A percentile compares a stretch with the other conserved stretches of the same genome.
phyloP scores from a whole-genome alignment of 2,797 vertebrate species.

The Gouania willdenowi region DNA sequence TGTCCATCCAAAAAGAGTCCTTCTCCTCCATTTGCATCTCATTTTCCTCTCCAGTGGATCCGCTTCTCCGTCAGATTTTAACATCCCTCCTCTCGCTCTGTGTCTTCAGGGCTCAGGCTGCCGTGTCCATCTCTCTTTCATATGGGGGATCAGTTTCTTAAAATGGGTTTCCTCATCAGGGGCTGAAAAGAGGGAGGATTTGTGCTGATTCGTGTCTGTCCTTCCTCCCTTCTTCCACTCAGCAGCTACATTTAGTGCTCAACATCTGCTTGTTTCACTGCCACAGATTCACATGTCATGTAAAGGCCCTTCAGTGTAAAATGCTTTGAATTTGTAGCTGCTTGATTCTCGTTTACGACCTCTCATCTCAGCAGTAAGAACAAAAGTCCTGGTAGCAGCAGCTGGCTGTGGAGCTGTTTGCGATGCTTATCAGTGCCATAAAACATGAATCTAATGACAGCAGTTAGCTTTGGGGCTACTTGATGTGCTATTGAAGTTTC shows the following conservation, averaged over 20 bases:
- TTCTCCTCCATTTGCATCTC: conserved; percentile 45
- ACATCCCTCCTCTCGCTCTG: conserved; percentile 47
- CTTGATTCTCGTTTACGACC: conserved; percentile 1
- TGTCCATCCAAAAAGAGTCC: conserved; percentile 33
- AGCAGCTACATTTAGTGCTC: conserved; percentile 32
- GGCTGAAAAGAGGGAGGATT: conserved; percentile 97
- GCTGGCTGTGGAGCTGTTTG: conserved; percentile 4
- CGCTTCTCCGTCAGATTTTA: conserved; percentile 54
- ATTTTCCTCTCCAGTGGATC: conserved; percentile 54
- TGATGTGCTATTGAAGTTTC: conserved; percentile 16
- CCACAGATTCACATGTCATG: conserved; percentile 44
- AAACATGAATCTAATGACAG: conserved; percentile 13
- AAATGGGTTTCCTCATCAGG: conserved; percentile 95
- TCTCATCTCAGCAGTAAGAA: conserved; percentile 1
- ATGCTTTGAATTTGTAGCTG: neutral
- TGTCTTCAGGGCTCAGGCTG: conserved; percentile 50
- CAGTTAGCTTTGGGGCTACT: conserved; percentile 9
- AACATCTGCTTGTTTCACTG: conserved; percentile 32
- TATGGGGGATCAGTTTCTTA: conserved; percentile 92
- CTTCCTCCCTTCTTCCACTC: conserved; percentile 59
- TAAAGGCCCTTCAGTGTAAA: conserved; percentile 29
- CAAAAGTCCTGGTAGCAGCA: neutral
- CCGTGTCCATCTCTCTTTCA: conserved; percentile 64
- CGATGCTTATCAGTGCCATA: conserved; percentile 27
- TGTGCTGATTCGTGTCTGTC: conserved; percentile 89